Evolutionary conservation across 2,888 invertebrate genomes (phyloP).

Genomic region (Stenichneumon culpator): DNA sequence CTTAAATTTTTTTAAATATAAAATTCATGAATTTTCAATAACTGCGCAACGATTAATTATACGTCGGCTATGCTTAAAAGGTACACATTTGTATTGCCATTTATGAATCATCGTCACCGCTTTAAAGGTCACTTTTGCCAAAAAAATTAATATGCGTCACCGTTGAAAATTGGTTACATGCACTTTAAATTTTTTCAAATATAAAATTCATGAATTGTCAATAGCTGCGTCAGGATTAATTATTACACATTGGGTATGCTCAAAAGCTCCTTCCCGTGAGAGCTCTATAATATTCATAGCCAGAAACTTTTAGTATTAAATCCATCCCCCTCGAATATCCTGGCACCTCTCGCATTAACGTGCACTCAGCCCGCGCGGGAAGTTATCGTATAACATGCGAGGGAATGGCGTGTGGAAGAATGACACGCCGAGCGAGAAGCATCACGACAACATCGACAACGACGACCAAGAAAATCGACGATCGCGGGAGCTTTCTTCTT

Average conservation of each 20-base stretch:
- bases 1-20: no score
- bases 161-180: not conserved
- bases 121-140: not conserved
- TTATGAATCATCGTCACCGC: not conserved
- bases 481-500: slow-evolving; percentile 30
- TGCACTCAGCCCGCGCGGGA: slow-evolving; percentile 31
- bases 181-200: no score
- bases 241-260: not conserved
- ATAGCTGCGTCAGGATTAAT: not conserved
- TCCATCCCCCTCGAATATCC: not conserved
- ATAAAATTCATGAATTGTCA: not conserved
- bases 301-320: slow-evolving; percentile 11
- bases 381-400: slow-evolving; percentile 49
- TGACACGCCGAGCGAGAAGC: slow-evolving; percentile 37
- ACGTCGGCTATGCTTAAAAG: not conserved
- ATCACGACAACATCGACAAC: slow-evolving; percentile 10
- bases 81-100: not conserved
- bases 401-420: slow-evolving; percentile 61
- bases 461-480: slow-evolving; percentile 17
- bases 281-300: not conserved
- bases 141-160: not conserved
- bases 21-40: no score
- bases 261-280: not conserved
- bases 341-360: not conserved
- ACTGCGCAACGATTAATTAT: no score